Evolutionary conservation across 2,797 vertebrate species (phyloP), one percentile per base, ranked within the genome.

Genomic region (Crocidura indochinensis): DNA sequence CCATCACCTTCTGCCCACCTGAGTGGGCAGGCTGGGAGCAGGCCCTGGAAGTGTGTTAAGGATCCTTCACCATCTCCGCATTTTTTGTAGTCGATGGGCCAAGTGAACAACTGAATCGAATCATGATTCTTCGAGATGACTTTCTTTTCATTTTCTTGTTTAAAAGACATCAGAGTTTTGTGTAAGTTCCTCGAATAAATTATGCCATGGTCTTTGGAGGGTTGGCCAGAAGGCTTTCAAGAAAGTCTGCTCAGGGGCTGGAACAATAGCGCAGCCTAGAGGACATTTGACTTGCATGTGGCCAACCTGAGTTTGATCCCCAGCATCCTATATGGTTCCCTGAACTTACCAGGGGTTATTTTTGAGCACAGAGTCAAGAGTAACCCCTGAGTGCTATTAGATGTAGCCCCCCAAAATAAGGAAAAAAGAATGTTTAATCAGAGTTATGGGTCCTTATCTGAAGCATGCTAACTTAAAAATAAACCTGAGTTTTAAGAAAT

Each of bases 401-500:
- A n/a, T n/a, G n/a, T n/a, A n/a, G n/a, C n/a, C n/a, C n/a, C n/a
- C n/a, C n/a, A n/a, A n/a, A n/a, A n/a, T n/a, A n/a, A n/a, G n/a
- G n/a, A n/a, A n/a, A n/a, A n/a, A n/a, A n/a, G n/a, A n/a, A n/a
- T n/a, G n/a, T n/a, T n/a, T n/a, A n/a, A n/a, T n/a, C n/a, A n/a
- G n/a, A n/a, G n/a, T n/a, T n/a, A n/a, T n/a, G n/a, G n/a, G n/a
- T n/a, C n/a, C n/a, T n/a, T n/a, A n/a, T n/a, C 88, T 95, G 92
- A 88, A 95, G 93, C 84, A 91, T 74, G n/a, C 53, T 94, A 31
- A 73, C 84, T 91, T 98, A 97, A 98, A 98, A 97, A 97, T 97
- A 97, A 95, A 87, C 20, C 81, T 46, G 38, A 72, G 27, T 84
- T 95, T 93, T 83, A 85, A 89, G 89, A 89, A 95, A 31, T 29